phyloP scores from a whole-genome alignment of 2,113 vertebrate genomes.

The Aegotheles bennettii region DNA sequence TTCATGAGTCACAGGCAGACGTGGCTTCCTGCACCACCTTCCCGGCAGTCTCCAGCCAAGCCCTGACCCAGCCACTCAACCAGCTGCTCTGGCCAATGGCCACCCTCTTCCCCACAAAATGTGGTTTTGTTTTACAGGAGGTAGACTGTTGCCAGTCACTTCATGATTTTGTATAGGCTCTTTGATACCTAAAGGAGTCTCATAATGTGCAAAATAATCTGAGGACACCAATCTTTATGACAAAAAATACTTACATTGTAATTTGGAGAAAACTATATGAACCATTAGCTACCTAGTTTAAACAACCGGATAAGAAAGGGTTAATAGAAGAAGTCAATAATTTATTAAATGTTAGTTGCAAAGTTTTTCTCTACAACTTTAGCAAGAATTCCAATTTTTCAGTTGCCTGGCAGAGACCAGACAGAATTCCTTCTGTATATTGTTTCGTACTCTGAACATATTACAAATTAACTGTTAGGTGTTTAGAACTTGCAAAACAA shows the following conservation, averaged over 20 bases:
- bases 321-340: neutral
- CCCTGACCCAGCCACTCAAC: neutral
- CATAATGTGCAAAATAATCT: neutral
- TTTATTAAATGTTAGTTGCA: neutral
- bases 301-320: neutral
- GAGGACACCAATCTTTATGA: neutral
- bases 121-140: rapidly evolving
- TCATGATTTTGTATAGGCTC: neutral
- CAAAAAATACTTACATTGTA: neutral
- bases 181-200: neutral
- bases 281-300: neutral
- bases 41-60: neutral
- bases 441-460: constrained; percentile 2
- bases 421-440: neutral
- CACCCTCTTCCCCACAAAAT: neutral
- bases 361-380: neutral
- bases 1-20: neutral
- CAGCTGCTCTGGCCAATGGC: neutral
- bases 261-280: neutral
- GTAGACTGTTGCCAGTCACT: neutral
- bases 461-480: constrained; percentile 59
- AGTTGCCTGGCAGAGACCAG: constrained; percentile 4
- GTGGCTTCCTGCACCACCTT: neutral
- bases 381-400: constrained; percentile 6
- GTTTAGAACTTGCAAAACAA: constrained; percentile 19